These are phyloP conservation scores for Elachura formosa DNA, from an alignment of 2,113 vertebrate species.

Conservation along the genomic window DNA sequence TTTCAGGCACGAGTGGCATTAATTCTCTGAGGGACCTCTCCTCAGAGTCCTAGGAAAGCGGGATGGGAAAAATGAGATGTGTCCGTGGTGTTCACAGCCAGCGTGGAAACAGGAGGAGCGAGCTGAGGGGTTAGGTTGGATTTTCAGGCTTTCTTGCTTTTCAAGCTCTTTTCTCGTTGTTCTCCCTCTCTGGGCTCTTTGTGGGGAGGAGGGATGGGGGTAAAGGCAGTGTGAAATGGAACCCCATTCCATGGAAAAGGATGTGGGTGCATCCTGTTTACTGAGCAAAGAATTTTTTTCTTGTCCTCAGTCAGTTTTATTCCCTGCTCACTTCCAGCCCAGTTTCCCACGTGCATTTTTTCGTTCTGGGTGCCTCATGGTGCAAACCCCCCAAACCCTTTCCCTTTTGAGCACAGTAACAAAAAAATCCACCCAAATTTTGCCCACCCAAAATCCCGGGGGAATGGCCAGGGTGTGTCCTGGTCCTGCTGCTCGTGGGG, in stretches of 20 bases:
- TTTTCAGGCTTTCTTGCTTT: neutral
- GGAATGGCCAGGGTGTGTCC: neutral
- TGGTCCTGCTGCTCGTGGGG: neutral
- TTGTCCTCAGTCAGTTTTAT: fast-evolving
- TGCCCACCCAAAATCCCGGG: neutral
- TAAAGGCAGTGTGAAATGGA: neutral
- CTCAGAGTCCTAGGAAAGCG: neutral
- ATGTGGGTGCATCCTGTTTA: neutral
- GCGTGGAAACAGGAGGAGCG: fast-evolving
- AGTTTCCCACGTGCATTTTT: fast-evolving
- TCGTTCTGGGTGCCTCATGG: fast-evolving
- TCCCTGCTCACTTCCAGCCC: neutral
- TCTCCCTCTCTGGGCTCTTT: neutral
- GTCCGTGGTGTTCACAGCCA: fast-evolving
- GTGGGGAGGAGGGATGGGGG: neutral
- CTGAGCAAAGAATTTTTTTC: neutral
- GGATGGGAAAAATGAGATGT: neutral
- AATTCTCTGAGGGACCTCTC: fast-evolving
- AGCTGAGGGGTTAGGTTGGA: neutral
- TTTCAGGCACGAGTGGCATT: neutral
- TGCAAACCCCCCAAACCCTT: fast-evolving
- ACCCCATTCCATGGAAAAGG: neutral
- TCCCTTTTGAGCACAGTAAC: neutral
- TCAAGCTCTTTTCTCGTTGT: neutral
- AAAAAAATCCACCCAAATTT: too few species aligned